Base-by-base conservation (phyloP, 2,888 invertebrate species). In the Meiosimyza decipiens region DNA sequence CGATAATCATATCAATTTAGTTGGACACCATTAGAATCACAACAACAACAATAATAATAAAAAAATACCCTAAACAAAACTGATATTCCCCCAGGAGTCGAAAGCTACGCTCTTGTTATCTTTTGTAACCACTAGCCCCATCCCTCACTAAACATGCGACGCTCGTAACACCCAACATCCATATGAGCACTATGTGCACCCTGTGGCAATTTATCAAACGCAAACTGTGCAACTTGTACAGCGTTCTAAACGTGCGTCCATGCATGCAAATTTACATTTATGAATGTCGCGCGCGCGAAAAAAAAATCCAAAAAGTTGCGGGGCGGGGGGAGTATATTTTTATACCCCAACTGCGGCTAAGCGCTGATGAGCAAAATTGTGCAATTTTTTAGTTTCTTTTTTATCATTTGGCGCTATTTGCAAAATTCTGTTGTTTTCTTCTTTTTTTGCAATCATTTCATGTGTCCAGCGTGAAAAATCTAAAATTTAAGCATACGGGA, bases 1-100 rank as follows among this genome's bases (percentile, higher is more conserved):
- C 77, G 77, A 77, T 77, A 77, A 77, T 77, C 76, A 77, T 76
- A 76, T 75, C 76, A 77, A 77, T 77, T 77, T 77, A 75, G 74
- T 73, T 77, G 76, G 76, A 77, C 77, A 74, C 76, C 74, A 75
- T 60, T 51, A 55, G 63, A 49, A 63, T 62, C 49, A 49, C 55
- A 67, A 71, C 50, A 40, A 13, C 49, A 71, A 73, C 55, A 67
- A 60, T 55, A 72, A 65, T 52, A 40, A 40, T 11, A 65, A 75
- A 64, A 71, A 64, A 47, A 70, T 63, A 64, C 71, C 63, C 68
- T 64, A 13, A 64, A 64, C 33, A 59, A 68, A 59, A 15, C 40
- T 12, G 9, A 50, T 59, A 40, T 50, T 59, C 59, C 50, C 22
- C 68, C 13, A 15, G 49, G 52, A 69, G 69, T 69, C 69, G 62